Conservation (phyloP, 1,140 invertebrate species). For the Zaprionus tsacasi region DNA sequence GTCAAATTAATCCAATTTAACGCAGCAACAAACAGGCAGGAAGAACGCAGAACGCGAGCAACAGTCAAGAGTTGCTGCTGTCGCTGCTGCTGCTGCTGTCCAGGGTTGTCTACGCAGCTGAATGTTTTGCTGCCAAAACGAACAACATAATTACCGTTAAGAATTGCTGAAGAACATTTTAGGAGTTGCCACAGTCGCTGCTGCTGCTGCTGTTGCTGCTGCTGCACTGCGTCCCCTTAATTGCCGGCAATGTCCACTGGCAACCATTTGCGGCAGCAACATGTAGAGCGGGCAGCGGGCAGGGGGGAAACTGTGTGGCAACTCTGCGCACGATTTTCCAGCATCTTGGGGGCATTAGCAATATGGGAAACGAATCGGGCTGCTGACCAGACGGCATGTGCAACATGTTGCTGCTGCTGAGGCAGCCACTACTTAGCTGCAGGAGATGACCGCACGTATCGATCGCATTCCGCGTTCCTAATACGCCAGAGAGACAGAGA, state of each 20-base stretch:
- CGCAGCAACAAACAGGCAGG: constrained; percentile 46
- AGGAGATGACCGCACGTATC: constrained; percentile 72
- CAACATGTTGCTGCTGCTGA: constrained; percentile 66
- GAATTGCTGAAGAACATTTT: constrained; percentile 78
- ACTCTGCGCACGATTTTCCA: constrained; percentile 58
- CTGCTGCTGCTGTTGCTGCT: too few relatives aligned
- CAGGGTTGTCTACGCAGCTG: constrained; percentile 38
- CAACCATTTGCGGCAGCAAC: constrained; percentile 61
- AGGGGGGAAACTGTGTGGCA: constrained; percentile 26
- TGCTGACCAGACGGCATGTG: constrained; percentile 75
- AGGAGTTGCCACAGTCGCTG: constrained; percentile 24
- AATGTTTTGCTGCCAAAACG: constrained; percentile 72
- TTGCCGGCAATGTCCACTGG: constrained; percentile 74
- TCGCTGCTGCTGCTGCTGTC: constrained; percentile 21
- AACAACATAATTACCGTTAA: constrained; percentile 83
- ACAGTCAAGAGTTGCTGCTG: constrained; percentile 19
- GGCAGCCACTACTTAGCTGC: constrained; percentile 46
- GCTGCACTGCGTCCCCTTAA: constrained; percentile 60
- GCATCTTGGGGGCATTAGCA: constrained; percentile 64
- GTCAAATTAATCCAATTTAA: constrained; percentile 84
- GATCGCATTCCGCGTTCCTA: constrained; percentile 82
- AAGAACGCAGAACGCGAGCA: constrained; percentile 1
- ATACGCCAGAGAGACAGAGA: constrained; percentile 71
- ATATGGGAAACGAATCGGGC: constrained; percentile 81
- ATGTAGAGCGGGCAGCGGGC: constrained; percentile 10